These are phyloP conservation scores for Epirrhoe tristata DNA, from an alignment of 2,888 invertebrate genomes.

Conservation along the genomic window DNA sequence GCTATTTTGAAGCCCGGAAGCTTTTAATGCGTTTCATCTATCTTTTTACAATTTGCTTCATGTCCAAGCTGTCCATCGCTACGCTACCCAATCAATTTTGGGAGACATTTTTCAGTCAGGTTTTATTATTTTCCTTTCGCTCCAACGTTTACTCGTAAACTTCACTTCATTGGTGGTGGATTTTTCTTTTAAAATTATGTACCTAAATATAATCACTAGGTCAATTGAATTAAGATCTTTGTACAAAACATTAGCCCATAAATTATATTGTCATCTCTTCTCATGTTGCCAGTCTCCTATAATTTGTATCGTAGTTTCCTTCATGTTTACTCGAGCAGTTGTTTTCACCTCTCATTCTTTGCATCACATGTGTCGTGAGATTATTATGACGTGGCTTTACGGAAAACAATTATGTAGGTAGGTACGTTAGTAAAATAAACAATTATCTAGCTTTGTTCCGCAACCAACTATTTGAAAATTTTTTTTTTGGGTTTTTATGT, in stretches of 20 bases:
- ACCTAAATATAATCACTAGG: too few species aligned
- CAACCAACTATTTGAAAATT: too few species aligned
- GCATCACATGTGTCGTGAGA: conserved; percentile 51
- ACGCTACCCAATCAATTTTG: not conserved
- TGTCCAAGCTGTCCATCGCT: conserved; percentile 3
- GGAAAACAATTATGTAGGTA: conserved; percentile 50
- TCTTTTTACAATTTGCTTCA: conserved; percentile 39
- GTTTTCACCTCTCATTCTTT: conserved; percentile 54
- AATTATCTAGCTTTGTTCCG: not conserved
- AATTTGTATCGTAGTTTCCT: conserved; percentile 54
- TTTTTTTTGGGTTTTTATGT: too few species aligned
- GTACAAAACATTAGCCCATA: not conserved
- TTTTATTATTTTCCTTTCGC: too few species aligned
- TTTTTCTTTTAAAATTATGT: too few species aligned
- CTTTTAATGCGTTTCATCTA: conserved; percentile 42
- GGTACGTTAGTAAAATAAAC: not conserved
- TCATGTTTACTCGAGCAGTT: conserved; percentile 52
- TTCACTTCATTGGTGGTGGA: too few species aligned
- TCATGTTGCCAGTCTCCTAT: conserved; percentile 55
- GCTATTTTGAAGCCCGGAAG: conserved; percentile 53
- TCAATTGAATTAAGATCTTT: not conserved
- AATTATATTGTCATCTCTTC: conserved; percentile 15
- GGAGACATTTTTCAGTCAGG: too few species aligned
- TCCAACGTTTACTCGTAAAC: too few species aligned
- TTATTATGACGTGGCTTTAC: conserved; percentile 48